These are phyloP conservation scores for Polymixis flavicincta DNA, from an alignment of 2,888 invertebrate species.

Conservation along the genomic window DNA sequence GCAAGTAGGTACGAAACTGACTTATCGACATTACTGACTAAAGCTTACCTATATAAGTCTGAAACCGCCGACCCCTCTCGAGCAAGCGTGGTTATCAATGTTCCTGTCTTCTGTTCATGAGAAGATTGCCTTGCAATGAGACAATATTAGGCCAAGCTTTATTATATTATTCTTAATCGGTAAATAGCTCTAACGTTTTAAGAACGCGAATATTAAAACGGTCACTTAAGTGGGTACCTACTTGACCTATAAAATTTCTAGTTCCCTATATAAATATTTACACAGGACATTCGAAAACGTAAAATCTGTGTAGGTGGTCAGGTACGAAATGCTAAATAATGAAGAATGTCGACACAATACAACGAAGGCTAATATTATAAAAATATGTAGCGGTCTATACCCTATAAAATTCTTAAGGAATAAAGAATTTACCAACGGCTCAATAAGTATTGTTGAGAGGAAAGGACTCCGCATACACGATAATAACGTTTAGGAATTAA, in stretches of 20 bases:
- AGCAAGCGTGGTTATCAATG: too few species aligned
- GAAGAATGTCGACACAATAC: not conserved
- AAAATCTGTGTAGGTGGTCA: not conserved
- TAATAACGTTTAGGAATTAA: slow-evolving; percentile 51
- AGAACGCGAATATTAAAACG: not conserved
- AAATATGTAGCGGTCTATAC: slow-evolving; percentile 16
- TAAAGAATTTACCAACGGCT: slow-evolving; percentile 22
- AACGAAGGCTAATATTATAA: slow-evolving; percentile 21
- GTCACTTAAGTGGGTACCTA: not conserved
- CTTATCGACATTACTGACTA: too few species aligned
- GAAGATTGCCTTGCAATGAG: too few species aligned
- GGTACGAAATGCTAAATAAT: not conserved
- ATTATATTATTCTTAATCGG: too few species aligned
- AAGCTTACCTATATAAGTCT: too few species aligned
- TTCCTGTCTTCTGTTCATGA: too few species aligned
- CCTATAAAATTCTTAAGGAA: slow-evolving; percentile 22
- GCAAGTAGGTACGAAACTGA: too few species aligned
- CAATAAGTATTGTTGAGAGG: slow-evolving; percentile 42
- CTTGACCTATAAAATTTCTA: not conserved
- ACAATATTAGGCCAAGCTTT: too few species aligned
- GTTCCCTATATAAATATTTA: not conserved
- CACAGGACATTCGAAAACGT: not conserved
- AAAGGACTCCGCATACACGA: slow-evolving; percentile 44
- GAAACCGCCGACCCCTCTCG: too few species aligned
- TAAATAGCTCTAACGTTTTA: not conserved